Evolutionary conservation across 2,113 vertebrate genomes (phyloP).

Genomic region (Eubucco bourcierii): DNA sequence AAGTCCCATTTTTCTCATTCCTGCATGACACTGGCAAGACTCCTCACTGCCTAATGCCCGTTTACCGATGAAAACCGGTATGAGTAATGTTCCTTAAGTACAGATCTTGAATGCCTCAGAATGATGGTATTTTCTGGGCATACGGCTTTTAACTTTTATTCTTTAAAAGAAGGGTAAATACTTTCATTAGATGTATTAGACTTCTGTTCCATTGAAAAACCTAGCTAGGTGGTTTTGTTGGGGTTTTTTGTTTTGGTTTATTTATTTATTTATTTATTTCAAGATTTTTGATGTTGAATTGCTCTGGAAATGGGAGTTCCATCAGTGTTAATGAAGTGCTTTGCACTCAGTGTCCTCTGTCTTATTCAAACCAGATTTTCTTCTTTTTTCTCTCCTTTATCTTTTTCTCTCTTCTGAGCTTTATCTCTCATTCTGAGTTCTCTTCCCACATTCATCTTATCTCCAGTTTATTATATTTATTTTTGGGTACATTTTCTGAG

Average conservation of each 20-base stretch:
- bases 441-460: background rate
- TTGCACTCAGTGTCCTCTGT: background rate
- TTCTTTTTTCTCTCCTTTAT: background rate
- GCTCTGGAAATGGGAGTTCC: background rate
- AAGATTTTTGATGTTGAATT: background rate
- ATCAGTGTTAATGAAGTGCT: background rate
- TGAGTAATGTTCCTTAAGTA: background rate
- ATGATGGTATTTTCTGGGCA: background rate
- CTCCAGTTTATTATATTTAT: background rate
- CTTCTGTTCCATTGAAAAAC: background rate
- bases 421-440: background rate
- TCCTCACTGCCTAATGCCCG: background rate
- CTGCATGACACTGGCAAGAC: background rate
- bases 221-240: background rate
- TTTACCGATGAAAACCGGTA: background rate
- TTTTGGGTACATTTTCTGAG: background rate
- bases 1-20: background rate
- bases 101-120: background rate
- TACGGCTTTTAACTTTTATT: background rate
- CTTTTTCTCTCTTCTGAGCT: no score
- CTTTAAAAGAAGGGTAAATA: background rate
- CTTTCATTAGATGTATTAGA: background rate
- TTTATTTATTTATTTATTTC: background rate
- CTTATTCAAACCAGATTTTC: conserved; percentile 6
- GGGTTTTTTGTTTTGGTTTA: no score